phyloP scores from a whole-genome alignment of 2,888 invertebrate species.

The Autographa gamma region DNA sequence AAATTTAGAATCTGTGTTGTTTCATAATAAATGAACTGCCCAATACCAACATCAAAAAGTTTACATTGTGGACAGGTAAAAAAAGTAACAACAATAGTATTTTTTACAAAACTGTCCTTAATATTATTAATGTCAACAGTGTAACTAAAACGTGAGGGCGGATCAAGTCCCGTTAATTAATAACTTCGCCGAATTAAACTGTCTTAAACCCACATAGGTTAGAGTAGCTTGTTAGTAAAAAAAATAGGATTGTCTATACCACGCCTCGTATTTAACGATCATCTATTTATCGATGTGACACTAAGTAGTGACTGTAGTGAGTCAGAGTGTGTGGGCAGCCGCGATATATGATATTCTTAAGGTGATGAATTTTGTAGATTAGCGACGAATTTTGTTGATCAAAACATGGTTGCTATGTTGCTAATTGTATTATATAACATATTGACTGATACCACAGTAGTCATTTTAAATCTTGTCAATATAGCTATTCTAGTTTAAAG shows the following conservation, averaged over 20 bases:
- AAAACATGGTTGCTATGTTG: background rate
- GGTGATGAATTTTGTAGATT: constrained; percentile 3
- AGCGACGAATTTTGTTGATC: background rate
- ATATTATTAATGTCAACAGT: background rate
- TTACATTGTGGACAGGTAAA: background rate
- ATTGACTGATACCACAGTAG: background rate
- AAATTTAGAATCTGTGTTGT: background rate
- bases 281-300: constrained; percentile 58
- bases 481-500: too few relatives aligned
- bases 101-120: background rate
- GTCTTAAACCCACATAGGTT: constrained; percentile 44
- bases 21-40: background rate
- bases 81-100: background rate
- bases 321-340: constrained; percentile 54
- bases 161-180: constrained; percentile 42
- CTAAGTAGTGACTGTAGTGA: constrained; percentile 60
- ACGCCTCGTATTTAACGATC: constrained; percentile 44
- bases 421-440: background rate
- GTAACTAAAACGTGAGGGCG: background rate
- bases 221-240: constrained; percentile 32
- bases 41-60: background rate
- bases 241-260: constrained; percentile 52
- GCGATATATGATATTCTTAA: constrained; percentile 2
- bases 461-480: too few relatives aligned
- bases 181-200: constrained; percentile 31